Conservation (phyloP, 1,140 invertebrate species). For the Drosophila subpulchrella region DNA sequence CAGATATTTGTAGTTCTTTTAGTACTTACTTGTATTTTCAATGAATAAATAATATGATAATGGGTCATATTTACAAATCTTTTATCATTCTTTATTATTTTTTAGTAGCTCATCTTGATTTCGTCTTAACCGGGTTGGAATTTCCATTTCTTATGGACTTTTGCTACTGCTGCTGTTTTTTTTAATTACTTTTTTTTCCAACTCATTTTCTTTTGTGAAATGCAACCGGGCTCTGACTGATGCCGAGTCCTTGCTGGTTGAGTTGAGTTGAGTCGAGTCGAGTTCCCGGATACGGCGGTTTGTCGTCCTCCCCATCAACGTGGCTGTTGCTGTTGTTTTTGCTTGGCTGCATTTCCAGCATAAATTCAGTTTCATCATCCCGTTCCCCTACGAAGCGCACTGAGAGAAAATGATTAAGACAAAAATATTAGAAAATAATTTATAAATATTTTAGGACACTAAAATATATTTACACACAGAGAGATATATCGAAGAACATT, state of each 20-base stretch:
- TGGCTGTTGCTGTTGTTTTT: constrained; percentile 61
- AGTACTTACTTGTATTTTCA: too few species aligned
- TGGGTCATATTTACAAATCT: too few species aligned
- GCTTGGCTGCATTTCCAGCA: constrained; percentile 79
- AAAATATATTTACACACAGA: too few species aligned
- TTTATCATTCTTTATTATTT: not conserved
- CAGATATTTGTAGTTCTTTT: too few species aligned
- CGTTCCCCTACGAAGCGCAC: constrained; percentile 16
- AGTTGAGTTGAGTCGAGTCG: constrained; percentile 46
- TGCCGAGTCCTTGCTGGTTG: constrained; percentile 64
- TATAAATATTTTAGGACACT: too few species aligned
- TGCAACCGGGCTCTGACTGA: constrained; percentile 45
- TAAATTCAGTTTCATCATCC: constrained; percentile 80
- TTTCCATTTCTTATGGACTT: not conserved
- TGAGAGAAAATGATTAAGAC: not conserved
- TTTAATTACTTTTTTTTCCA: constrained; percentile 75
- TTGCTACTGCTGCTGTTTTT: constrained; percentile 28
- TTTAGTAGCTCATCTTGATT: constrained; percentile 16
- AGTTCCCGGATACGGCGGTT: constrained; percentile 40
- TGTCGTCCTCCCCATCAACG: constrained; percentile 42
- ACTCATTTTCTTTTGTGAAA: constrained; percentile 77
- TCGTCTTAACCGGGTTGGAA: constrained; percentile 18
- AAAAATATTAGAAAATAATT: too few species aligned
- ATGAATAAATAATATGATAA: too few species aligned
- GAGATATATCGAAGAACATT: too few species aligned